Evolutionary conservation across 1,140 invertebrate species (phyloP).

Genomic region (Drosophila parvula): DNA sequence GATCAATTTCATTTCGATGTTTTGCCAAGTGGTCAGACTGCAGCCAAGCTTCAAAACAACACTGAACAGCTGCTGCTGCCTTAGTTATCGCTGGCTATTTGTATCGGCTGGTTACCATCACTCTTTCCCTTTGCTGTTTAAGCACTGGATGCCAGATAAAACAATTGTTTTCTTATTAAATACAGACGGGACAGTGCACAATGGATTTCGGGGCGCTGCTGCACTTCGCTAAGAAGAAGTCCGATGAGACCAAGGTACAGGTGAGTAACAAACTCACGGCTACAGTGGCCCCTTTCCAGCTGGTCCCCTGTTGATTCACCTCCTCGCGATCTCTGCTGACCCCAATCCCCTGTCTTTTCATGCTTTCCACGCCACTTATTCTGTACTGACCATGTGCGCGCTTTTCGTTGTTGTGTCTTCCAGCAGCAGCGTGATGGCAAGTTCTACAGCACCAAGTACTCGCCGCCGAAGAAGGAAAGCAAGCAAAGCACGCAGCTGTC

Average conservation of each 20-base stretch:
- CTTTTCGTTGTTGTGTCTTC: not conserved
- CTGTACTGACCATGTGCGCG: constrained; percentile 1
- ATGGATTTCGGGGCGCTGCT: constrained; percentile 88
- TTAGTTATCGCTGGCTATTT: not conserved
- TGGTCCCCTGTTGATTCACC: constrained; percentile 7
- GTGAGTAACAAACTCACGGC: constrained; percentile 67
- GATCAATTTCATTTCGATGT: too few relatives aligned
- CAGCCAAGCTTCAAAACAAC: not conserved
- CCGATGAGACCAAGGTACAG: constrained; percentile 82
- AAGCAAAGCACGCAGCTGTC: constrained; percentile 88
- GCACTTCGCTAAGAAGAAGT: constrained; percentile 87
- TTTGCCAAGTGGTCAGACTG: not conserved
- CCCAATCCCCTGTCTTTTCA: constrained; percentile 25
- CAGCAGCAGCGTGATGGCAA: constrained; percentile 79
- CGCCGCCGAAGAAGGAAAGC: constrained; percentile 91
- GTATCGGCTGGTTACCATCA: not conserved
- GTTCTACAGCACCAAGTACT: constrained; percentile 91
- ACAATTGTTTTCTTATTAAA: not conserved
- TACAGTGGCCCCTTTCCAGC: not conserved
- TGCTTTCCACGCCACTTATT: not conserved
- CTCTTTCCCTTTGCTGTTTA: constrained; percentile 4
- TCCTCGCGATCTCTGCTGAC: constrained; percentile 24
- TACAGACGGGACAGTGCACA: not conserved
- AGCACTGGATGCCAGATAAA: constrained; percentile 10
- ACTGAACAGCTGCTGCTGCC: not conserved